Conservation (phyloP, 2,888 invertebrate genomes). For the Drosophila neonasuta region DNA sequence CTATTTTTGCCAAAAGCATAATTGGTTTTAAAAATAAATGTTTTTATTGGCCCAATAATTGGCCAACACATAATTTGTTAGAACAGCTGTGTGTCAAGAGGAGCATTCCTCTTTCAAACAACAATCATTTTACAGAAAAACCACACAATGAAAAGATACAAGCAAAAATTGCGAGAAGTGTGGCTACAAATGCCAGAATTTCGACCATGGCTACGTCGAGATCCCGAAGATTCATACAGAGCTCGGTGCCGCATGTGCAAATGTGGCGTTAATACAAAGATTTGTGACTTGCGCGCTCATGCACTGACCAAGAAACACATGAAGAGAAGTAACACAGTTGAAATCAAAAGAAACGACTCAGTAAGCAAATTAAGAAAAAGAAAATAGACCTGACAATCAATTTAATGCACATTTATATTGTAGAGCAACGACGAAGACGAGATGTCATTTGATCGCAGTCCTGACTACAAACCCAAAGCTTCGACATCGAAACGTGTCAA, state of each 20-base stretch:
- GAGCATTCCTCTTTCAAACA: background rate
- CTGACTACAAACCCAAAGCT: slow-evolving; percentile 20
- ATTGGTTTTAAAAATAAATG: slow-evolving; percentile 18
- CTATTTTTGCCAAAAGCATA: background rate
- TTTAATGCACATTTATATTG: background rate
- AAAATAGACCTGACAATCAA: background rate
- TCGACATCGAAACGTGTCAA: slow-evolving; percentile 25
- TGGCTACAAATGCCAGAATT: slow-evolving; percentile 69
- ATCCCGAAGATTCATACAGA: slow-evolving; percentile 66
- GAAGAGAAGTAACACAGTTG: slow-evolving; percentile 26
- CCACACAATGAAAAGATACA: slow-evolving; percentile 56
- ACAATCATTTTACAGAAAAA: background rate
- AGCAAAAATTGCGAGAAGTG: slow-evolving; percentile 65
- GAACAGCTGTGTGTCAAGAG: background rate
- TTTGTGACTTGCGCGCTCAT: slow-evolving; percentile 64
- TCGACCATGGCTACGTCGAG: slow-evolving; percentile 55
- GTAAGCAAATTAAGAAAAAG: slow-evolving; percentile 29
- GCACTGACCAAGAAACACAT: slow-evolving; percentile 63
- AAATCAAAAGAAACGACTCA: slow-evolving; percentile 17
- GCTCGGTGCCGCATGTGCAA: slow-evolving; percentile 64
- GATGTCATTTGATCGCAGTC: slow-evolving; percentile 8
- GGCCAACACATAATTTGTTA: background rate
- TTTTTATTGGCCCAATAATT: background rate
- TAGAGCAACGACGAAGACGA: slow-evolving; percentile 34
- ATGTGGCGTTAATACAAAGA: slow-evolving; percentile 64